phyloP scores from a whole-genome alignment of 2,113 vertebrate genomes.

The Ardeotis arabs region DNA sequence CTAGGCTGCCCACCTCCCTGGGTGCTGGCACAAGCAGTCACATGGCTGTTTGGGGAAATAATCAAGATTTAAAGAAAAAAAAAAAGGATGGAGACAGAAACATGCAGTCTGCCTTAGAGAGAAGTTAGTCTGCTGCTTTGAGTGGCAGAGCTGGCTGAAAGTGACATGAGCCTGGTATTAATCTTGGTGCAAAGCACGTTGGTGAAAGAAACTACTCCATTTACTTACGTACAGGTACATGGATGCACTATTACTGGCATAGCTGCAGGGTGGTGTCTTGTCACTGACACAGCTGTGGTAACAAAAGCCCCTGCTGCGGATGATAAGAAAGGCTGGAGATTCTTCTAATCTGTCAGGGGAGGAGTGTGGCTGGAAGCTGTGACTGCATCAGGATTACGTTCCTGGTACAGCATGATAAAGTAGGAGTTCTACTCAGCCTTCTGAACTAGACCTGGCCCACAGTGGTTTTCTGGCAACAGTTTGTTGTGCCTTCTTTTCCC shows the following conservation, averaged over 20 bases:
- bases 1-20: neutral
- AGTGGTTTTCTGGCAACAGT: neutral
- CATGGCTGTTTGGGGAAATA: neutral
- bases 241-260: neutral
- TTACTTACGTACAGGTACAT: neutral
- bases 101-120: neutral
- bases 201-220: neutral
- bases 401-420: neutral
- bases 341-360: neutral
- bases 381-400: neutral
- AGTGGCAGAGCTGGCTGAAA: neutral
- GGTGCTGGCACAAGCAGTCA: neutral
- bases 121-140: neutral
- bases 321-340: neutral
- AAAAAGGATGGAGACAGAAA: neutral
- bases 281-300: neutral
- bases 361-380: neutral
- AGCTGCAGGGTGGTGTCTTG: neutral
- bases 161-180: neutral
- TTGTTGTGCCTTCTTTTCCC: neutral
- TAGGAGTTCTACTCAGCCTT: neutral
- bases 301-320: neutral
- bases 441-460: neutral
- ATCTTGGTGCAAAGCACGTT: neutral
- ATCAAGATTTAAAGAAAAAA: neutral